Evolutionary conservation across 2,888 invertebrate genomes (phyloP).

Genomic region (Macrosoma leucophasiata): DNA sequence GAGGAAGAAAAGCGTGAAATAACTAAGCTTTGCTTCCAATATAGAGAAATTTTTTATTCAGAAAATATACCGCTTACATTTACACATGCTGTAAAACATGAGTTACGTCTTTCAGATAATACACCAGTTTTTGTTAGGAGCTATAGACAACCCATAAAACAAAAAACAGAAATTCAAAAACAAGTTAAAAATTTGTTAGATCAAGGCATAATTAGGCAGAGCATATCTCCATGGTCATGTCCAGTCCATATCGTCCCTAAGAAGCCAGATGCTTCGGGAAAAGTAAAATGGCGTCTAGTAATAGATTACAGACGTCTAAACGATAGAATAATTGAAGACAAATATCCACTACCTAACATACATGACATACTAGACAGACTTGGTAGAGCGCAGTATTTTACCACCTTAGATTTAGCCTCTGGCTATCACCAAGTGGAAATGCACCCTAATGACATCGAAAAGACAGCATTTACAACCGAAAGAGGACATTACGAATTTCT

Average conservation of each 20-base stretch:
- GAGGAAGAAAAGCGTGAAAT: slow-evolving; percentile 31
- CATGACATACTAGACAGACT: slow-evolving; percentile 27
- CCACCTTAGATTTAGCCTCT: slow-evolving; percentile 28
- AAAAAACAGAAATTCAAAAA: slow-evolving; percentile 23
- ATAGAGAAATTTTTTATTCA: slow-evolving; percentile 34
- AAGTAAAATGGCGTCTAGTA: slow-evolving; percentile 25
- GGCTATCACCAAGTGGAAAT: slow-evolving; percentile 27
- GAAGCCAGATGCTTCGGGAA: slow-evolving; percentile 24
- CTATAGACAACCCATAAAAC: slow-evolving; percentile 22
- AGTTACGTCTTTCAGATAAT: slow-evolving; percentile 29
- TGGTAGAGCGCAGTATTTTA: slow-evolving; percentile 27
- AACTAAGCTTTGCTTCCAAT: slow-evolving; percentile 28
- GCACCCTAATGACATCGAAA: slow-evolving; percentile 23
- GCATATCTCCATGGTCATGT: slow-evolving; percentile 25
- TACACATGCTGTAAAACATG: slow-evolving; percentile 35
- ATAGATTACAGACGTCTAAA: slow-evolving; percentile 24
- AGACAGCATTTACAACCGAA: slow-evolving; percentile 29
- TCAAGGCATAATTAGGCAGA: slow-evolving; percentile 24
- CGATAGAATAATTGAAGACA: slow-evolving; percentile 27
- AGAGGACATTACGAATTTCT: slow-evolving; percentile 35
- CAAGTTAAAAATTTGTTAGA: slow-evolving; percentile 24
- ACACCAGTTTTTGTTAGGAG: slow-evolving; percentile 23
- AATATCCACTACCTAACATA: slow-evolving; percentile 27
- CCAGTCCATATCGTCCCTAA: slow-evolving; percentile 26
- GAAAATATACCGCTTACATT: slow-evolving; percentile 32